A percentile compares a stretch with the other conserved stretches of the same genome.
Evolutionary conservation across 2,888 invertebrate genomes (phyloP).

Genomic region (Rhamnusium bicolor): DNA sequence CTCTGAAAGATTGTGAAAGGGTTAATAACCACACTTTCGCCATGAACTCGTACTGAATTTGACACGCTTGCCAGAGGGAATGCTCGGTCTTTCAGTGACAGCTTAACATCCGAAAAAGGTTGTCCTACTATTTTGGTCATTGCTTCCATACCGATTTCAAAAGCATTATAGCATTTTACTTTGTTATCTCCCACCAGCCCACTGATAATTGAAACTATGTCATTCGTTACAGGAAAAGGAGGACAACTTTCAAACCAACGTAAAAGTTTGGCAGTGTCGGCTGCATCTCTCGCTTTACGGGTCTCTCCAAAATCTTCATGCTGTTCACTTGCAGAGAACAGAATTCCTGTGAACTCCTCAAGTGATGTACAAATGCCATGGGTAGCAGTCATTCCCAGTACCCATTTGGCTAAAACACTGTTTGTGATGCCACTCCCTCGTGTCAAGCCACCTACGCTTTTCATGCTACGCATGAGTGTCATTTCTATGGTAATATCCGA

Average conservation of each 20-base stretch:
- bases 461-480: constrained; percentile 17
- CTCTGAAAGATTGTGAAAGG: background rate
- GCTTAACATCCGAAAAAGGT: constrained; percentile 18
- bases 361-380: constrained; percentile 25
- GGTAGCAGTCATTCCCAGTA: constrained; percentile 14
- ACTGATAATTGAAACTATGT: constrained; percentile 22
- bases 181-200: constrained; percentile 25
- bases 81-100: constrained; percentile 27
- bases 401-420: constrained; percentile 19
- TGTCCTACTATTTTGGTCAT: constrained; percentile 19
- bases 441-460: constrained; percentile 23
- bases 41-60: constrained; percentile 9
- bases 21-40: background rate
- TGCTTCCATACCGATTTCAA: constrained; percentile 25
- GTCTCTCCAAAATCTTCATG: constrained; percentile 22
- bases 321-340: constrained; percentile 18
- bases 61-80: constrained; percentile 9
- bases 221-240: constrained; percentile 25
- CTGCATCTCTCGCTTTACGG: constrained; percentile 22
- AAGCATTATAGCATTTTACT: constrained; percentile 24
- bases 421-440: constrained; percentile 19
- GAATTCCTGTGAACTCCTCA: constrained; percentile 22
- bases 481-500: background rate
- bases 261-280: constrained; percentile 19
- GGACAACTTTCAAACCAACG: constrained; percentile 25